These are phyloP conservation scores for Malurus melanocephalus DNA, from an alignment of 2,113 vertebrate genomes.

Conservation along the genomic window DNA sequence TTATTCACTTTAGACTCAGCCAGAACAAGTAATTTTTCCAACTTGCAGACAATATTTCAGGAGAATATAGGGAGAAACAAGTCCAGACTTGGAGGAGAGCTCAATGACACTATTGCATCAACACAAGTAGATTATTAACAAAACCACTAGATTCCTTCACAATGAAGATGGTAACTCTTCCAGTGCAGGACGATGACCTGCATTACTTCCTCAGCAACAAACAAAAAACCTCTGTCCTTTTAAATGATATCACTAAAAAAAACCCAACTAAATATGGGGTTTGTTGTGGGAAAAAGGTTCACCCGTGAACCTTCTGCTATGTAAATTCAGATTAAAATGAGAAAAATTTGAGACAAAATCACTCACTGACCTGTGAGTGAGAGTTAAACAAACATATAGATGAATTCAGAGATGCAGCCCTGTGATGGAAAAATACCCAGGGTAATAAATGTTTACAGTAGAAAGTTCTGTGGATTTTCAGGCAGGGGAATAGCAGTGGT, in stretches of 20 bases:
- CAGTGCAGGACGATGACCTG: background rate
- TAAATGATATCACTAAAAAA: background rate
- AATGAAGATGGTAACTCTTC: background rate
- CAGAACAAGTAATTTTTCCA: background rate
- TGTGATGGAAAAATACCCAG: background rate
- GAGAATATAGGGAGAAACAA: background rate
- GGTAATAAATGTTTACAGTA: slow-evolving; percentile 18
- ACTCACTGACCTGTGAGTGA: slow-evolving; percentile 7
- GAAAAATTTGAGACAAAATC: background rate
- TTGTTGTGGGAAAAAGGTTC: background rate
- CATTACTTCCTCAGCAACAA: background rate
- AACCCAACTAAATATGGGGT: background rate
- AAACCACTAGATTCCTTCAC: background rate
- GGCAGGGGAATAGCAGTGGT: background rate
- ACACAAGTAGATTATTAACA: background rate
- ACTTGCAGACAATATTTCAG: background rate
- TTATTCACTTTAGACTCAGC: background rate
- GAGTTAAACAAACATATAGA: slow-evolving; percentile 5
- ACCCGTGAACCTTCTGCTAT: background rate
- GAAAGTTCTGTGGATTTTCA: slow-evolving; percentile 26
- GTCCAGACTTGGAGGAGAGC: background rate
- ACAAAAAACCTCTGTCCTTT: background rate
- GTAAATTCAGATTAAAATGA: background rate
- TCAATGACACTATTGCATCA: background rate
- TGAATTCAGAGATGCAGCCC: background rate